phyloP scores from a whole-genome alignment of 2,888 invertebrate species.

The Onchidella celtica region DNA sequence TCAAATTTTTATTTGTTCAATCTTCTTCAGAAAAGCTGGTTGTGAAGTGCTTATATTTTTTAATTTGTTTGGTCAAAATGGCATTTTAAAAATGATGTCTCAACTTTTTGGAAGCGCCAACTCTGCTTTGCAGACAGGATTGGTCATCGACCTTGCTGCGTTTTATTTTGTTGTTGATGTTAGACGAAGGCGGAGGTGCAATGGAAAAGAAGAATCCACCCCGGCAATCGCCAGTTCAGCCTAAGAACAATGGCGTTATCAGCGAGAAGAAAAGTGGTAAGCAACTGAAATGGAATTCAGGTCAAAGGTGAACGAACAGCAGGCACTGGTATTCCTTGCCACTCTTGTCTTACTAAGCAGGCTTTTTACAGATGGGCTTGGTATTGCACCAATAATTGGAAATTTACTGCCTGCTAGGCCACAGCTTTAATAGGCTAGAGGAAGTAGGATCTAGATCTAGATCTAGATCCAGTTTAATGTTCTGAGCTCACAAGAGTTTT shows the following conservation, averaged over 20 bases:
- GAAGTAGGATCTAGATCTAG: no score
- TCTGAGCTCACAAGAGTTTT: no score
- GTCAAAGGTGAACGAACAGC: background rate
- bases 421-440: no score
- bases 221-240: constrained; percentile 67
- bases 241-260: constrained; percentile 62
- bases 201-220: constrained; percentile 74
- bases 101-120: constrained; percentile 39
- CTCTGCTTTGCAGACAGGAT: constrained; percentile 55
- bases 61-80: constrained; percentile 42
- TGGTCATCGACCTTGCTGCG: constrained; percentile 17
- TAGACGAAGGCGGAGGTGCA: constrained; percentile 64
- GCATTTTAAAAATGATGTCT: constrained; percentile 49
- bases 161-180: constrained; percentile 65
- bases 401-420: no score
- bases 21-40: background rate
- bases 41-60: constrained; percentile 29
- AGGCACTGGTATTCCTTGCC: background rate
- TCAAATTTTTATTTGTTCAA: background rate
- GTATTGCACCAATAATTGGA: no score
- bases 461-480: no score
- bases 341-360: no score
- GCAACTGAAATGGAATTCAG: constrained; percentile 10
- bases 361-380: no score
- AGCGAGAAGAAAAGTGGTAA: constrained; percentile 62